Percentiles rank a stretch among this genome's conserved stretches.
phyloP scores from a whole-genome alignment of 2,888 invertebrate species.

The Monochamus alternatus region DNA sequence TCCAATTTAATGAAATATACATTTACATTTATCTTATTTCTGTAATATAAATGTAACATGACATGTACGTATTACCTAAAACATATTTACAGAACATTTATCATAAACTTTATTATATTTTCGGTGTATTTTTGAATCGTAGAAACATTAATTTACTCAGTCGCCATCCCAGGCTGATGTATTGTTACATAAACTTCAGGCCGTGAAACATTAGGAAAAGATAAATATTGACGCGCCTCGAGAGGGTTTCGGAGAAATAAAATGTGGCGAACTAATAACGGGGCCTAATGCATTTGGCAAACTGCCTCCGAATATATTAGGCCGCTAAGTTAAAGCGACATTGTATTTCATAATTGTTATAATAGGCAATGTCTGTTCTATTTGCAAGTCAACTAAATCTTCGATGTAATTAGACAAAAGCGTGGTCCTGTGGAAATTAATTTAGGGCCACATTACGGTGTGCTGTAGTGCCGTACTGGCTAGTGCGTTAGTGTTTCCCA shows the following conservation, averaged over 20 bases:
- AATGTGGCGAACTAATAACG: not conserved
- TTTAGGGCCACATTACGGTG: conserved; percentile 16
- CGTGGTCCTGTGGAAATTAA: conserved; percentile 22
- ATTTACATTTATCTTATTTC: too few relatives aligned
- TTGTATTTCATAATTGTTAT: conserved; percentile 7
- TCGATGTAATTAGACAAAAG: conserved; percentile 27
- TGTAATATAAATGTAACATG: too few relatives aligned
- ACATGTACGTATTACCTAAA: too few relatives aligned
- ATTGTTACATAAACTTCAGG: too few relatives aligned
- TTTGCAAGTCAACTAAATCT: conserved; percentile 22
- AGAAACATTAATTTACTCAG: too few relatives aligned
- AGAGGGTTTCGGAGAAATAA: not conserved
- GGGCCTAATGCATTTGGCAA: not conserved
- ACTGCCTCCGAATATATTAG: not conserved
- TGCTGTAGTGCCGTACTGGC: conserved; percentile 1
- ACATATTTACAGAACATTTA: too few relatives aligned
- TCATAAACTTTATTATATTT: too few relatives aligned
- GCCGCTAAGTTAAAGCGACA: not conserved
- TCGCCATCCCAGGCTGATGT: too few relatives aligned
- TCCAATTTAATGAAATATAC: too few relatives aligned
- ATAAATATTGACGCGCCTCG: not conserved
- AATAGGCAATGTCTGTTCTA: conserved; percentile 8
- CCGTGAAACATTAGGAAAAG: too few relatives aligned
- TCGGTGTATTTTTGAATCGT: too few relatives aligned
- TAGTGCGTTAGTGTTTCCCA: not conserved